Percentiles rank a stretch among this genome's conserved stretches.
These are phyloP conservation scores for Chymomyza fuscimana DNA, from an alignment of 2,888 invertebrate species.

Conservation along the genomic window DNA sequence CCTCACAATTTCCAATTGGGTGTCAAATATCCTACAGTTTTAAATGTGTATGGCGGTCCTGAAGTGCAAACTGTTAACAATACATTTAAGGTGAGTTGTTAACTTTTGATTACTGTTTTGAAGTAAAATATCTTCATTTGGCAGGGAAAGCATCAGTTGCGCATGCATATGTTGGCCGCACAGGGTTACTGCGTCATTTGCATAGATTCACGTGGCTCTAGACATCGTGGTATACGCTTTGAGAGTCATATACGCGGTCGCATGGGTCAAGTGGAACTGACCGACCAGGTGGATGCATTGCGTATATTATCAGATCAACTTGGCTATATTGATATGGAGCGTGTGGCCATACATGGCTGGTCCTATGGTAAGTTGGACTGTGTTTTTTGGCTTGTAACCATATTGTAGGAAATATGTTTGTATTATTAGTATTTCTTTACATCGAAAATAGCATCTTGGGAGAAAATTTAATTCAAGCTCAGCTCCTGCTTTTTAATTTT, in stretches of 20 bases:
- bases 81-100: conserved; percentile 88
- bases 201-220: conserved; percentile 96
- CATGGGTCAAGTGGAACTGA: conserved; percentile 96
- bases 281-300: conserved; percentile 97
- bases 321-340: conserved; percentile 93
- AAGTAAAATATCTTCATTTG: not conserved
- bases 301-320: conserved; percentile 90
- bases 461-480: too few species aligned
- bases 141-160: conserved; percentile 92
- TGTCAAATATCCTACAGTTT: conserved; percentile 91
- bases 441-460: too few species aligned
- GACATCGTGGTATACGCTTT: conserved; percentile 94
- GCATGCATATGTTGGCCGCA: conserved; percentile 96
- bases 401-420: not conserved
- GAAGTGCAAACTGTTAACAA: conserved; percentile 98
- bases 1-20: conserved; percentile 85
- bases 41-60: conserved; percentile 99
- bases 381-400: not conserved
- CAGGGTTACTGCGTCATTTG: conserved; percentile 97
- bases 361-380: conserved; percentile 88
- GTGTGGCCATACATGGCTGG: conserved; percentile 99
- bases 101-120: not conserved
- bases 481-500: too few species aligned
- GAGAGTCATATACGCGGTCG: conserved; percentile 93
- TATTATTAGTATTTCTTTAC: too few species aligned